phyloP scores from a whole-genome alignment of 2,113 vertebrate species.

The Calypte anna region DNA sequence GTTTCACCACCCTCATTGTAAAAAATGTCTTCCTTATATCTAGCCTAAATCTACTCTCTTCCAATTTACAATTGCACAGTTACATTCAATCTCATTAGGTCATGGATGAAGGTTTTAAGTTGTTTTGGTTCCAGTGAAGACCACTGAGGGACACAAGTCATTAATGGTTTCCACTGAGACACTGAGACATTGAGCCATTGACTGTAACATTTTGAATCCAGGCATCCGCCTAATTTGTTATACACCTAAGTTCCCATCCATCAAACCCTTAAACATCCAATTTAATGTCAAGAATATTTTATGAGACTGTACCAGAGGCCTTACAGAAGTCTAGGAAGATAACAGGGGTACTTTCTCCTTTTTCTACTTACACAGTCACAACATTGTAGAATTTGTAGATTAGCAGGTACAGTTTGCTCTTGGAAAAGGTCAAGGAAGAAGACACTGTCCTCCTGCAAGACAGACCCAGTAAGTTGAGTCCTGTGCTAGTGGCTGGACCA shows the following conservation, averaged over 20 bases:
- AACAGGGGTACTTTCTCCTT: background rate
- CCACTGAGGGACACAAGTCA: accelerated
- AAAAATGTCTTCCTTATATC: background rate
- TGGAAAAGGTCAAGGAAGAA: background rate
- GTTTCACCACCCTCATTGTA: background rate
- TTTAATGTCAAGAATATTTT: background rate
- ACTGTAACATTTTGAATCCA: background rate
- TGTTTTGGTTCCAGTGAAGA: accelerated
- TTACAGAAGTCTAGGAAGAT: background rate
- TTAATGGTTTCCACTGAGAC: background rate
- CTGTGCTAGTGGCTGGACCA: background rate
- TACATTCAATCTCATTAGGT: background rate
- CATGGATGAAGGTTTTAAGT: accelerated
- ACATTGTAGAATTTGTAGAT: accelerated
- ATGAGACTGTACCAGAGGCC: background rate
- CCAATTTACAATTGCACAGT: background rate
- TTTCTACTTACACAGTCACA: background rate
- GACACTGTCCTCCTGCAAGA: background rate
- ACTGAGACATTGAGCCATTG: background rate
- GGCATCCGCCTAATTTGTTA: background rate
- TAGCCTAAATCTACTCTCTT: background rate
- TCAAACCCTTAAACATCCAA: background rate
- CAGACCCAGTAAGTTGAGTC: background rate
- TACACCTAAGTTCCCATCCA: too few species aligned
- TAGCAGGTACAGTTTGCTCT: background rate